Percentiles rank a stretch among this genome's conserved stretches.
phyloP scores from a whole-genome alignment of 2,113 vertebrate genomes.

The Rhipidura dahli region DNA sequence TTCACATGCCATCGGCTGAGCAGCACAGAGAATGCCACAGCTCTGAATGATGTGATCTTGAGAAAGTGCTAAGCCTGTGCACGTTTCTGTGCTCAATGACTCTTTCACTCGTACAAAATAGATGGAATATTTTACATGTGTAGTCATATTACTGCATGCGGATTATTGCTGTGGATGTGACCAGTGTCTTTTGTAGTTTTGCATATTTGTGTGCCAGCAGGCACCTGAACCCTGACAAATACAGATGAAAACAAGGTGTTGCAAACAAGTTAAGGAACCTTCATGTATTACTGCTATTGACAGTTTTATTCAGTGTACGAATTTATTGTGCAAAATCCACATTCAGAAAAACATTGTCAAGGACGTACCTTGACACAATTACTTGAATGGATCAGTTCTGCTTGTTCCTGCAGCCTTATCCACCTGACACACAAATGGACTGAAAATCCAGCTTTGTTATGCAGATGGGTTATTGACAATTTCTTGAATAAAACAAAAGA shows the following conservation, averaged over 20 bases:
- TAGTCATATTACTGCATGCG: neutral
- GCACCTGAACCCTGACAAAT: neutral
- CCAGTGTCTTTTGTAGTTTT: neutral
- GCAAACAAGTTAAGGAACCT: neutral
- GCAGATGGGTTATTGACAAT: neutral
- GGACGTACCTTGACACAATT: neutral
- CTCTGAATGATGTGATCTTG: neutral
- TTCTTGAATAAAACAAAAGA: neutral
- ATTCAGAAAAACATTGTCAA: neutral
- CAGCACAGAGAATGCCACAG: fast-evolving
- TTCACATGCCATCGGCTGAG: neutral
- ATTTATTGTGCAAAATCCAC: neutral
- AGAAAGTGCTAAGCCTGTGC: neutral
- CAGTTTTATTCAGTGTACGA: neutral
- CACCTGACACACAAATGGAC: neutral
- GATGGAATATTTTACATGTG: neutral
- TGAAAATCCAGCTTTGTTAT: neutral
- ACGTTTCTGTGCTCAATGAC: neutral
- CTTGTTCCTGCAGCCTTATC: neutral
- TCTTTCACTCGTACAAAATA: neutral
- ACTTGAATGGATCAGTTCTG: neutral
- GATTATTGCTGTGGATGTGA: neutral
- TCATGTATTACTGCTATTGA: neutral
- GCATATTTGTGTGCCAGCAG: neutral
- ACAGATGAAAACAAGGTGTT: neutral